Conservation (phyloP, 2,888 invertebrate genomes). For the Encarsia formosa region DNA sequence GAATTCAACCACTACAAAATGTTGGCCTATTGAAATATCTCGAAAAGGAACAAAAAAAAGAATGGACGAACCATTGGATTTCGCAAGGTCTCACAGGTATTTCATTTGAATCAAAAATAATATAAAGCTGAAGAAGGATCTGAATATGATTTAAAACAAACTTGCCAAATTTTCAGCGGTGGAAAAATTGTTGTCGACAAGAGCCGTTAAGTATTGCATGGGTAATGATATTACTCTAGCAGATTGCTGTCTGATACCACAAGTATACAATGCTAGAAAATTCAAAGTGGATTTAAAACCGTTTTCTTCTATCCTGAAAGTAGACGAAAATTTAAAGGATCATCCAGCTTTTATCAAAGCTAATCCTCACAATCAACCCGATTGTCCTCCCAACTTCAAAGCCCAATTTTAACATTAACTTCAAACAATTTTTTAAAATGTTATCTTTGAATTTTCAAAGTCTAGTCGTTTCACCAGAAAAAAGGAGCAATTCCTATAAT, state of each 20-base stretch:
- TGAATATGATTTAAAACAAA: background rate
- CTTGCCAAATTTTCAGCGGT: constrained; percentile 45
- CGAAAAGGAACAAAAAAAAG: constrained; percentile 49
- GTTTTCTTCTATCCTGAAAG: constrained; percentile 78
- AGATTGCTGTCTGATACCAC: constrained; percentile 66
- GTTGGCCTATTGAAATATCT: constrained; percentile 52
- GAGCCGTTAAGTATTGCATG: constrained; percentile 58
- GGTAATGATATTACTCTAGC: constrained; percentile 63
- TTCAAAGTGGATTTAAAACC: constrained; percentile 53
- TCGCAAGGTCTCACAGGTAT: constrained; percentile 55
- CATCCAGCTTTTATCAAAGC: constrained; percentile 82
- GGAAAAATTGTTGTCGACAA: constrained; percentile 54
- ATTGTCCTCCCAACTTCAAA: background rate
- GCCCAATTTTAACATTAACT: too few species aligned
- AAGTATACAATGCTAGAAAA: constrained; percentile 61
- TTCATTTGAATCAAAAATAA: background rate
- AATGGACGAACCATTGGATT: constrained; percentile 57
- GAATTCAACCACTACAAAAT: constrained; percentile 71
- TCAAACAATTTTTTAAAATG: too few species aligned
- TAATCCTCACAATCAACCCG: constrained; percentile 61
- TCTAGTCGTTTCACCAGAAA: too few species aligned
- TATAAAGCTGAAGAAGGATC: background rate
- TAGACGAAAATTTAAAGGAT: constrained; percentile 73
- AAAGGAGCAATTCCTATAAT: too few species aligned
- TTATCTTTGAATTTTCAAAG: too few species aligned